Conservation (phyloP, 1,140 invertebrate species). For the Steinernema feltiae region DNA sequence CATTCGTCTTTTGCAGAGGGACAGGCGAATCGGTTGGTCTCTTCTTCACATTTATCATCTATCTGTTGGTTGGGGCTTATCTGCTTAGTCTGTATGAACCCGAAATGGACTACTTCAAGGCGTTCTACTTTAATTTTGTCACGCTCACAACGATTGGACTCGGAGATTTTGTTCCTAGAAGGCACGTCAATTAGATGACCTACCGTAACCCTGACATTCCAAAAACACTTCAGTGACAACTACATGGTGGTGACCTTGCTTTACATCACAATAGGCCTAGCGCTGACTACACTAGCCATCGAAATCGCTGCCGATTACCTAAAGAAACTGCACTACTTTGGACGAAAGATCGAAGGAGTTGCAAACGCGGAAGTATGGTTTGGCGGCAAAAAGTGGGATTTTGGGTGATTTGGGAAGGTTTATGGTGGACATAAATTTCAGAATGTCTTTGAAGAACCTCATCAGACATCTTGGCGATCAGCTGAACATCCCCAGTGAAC, state of each 20-base stretch:
- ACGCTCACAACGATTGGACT: constrained; percentile 52
- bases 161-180: constrained; percentile 49
- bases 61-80: constrained; percentile 39
- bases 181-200: constrained; percentile 19
- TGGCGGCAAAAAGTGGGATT: constrained; percentile 46
- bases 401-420: not conserved
- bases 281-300: constrained; percentile 51
- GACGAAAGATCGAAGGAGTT: constrained; percentile 48
- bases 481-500: constrained; percentile 35
- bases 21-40: constrained; percentile 31
- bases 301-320: constrained; percentile 51
- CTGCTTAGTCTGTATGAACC: constrained; percentile 45
- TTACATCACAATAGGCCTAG: constrained; percentile 49
- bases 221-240: constrained; percentile 31
- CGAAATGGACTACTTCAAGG: constrained; percentile 53
- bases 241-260: constrained; percentile 46
- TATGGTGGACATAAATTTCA: constrained; percentile 16
- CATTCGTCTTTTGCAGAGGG: constrained; percentile 12
- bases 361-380: constrained; percentile 47
- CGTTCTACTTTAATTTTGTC: constrained; percentile 54
- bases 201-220: not conserved
- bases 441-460: constrained; percentile 48
- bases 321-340: constrained; percentile 50
- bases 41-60: constrained; percentile 41
- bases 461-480: constrained; percentile 46